Percentiles rank a stretch among this genome's conserved stretches.
Conservation (phyloP, 2,888 invertebrate genomes). For the Trachelus troglodyta region DNA sequence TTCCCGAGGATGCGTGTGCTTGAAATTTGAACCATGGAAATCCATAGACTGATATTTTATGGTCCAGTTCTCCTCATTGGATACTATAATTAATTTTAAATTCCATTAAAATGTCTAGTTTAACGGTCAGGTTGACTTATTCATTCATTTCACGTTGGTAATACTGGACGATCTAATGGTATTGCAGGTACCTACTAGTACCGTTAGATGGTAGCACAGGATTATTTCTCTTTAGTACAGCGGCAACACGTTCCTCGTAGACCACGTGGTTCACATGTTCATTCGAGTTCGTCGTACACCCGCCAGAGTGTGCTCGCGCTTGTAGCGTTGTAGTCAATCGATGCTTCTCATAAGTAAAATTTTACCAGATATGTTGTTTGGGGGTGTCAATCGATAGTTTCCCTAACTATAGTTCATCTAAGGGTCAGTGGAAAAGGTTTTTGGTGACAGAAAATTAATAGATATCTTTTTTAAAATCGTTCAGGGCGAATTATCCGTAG, state of each 20-base stretch:
- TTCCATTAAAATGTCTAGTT: background rate
- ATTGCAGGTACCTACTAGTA: slow-evolving; percentile 1
- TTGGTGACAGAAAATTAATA: background rate
- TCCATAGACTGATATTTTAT: background rate
- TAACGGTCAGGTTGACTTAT: background rate
- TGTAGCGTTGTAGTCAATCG: background rate
- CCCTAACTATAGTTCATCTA: background rate
- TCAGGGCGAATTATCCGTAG: no score
- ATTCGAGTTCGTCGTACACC: background rate
- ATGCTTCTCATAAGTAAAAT: background rate
- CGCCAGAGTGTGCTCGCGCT: background rate
- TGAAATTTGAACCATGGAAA: background rate
- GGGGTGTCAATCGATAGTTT: background rate
- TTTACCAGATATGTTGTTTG: background rate
- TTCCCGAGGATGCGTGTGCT: background rate
- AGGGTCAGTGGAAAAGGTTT: background rate
- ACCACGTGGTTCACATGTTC: background rate
- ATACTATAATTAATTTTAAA: background rate
- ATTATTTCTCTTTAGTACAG: background rate
- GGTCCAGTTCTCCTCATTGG: background rate
- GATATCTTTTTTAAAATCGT: background rate
- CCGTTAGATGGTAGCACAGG: background rate
- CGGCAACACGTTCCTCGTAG: background rate
- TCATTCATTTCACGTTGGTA: background rate
- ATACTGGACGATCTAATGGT: background rate